phyloP scores from a whole-genome alignment of 1,140 invertebrate species.

The Nixonia krombeini region DNA sequence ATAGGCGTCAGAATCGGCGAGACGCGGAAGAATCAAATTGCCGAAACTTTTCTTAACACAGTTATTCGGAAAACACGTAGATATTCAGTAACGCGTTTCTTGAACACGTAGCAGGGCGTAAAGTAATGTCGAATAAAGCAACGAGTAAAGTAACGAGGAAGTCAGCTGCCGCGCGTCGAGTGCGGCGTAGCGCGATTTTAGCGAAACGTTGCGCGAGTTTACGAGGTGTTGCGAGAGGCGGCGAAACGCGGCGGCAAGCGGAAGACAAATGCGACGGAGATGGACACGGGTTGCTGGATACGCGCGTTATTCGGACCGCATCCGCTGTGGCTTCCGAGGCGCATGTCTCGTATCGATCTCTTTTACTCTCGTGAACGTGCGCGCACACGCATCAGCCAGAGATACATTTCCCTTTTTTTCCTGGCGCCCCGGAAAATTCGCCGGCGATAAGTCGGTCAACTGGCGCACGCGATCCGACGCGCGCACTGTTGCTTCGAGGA shows the following conservation, averaged over 20 bases:
- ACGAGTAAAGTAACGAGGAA: no score
- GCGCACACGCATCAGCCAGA: background rate
- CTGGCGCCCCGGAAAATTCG: background rate
- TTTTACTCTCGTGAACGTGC: background rate
- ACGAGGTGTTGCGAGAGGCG: background rate
- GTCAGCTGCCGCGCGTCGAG: no score
- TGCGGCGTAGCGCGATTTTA: background rate
- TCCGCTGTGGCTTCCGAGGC: background rate
- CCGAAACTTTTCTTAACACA: background rate
- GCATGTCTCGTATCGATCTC: slow-evolving; percentile 1
- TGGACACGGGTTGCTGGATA: slow-evolving; percentile 2
- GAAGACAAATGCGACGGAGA: background rate
- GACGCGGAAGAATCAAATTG: no score
- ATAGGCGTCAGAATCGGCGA: no score
- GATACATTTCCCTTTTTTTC: background rate
- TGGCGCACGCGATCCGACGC: background rate
- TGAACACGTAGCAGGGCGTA: no score
- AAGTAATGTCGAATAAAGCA: no score
- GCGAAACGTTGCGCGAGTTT: background rate
- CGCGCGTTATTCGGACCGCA: slow-evolving; percentile 1
- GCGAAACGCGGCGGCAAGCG: background rate
- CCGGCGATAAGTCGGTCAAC: background rate
- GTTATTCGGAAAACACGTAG: no score
- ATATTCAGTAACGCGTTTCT: no score
- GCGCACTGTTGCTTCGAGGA: background rate